Evolutionary conservation across 2,113 vertebrate species (phyloP).

Genomic region (Embiotoca jacksoni): DNA sequence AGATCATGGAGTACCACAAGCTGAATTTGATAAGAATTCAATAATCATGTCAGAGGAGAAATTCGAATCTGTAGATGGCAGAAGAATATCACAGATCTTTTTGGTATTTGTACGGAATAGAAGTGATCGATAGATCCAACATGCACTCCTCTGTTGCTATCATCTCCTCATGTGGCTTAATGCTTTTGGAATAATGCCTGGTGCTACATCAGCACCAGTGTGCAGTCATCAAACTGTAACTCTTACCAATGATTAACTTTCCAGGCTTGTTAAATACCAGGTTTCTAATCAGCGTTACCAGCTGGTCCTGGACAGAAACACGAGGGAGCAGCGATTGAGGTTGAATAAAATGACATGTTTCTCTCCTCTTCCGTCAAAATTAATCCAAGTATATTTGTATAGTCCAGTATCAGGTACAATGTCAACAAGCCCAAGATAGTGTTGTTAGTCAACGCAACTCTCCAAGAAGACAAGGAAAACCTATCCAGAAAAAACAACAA

Average conservation of each 20-base stretch:
- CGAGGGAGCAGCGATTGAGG: no score
- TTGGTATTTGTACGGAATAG: constrained; percentile 27
- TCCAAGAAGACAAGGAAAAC: no score
- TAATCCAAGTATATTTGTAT: no score
- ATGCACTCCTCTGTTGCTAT: constrained; percentile 7
- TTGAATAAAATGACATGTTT: not conserved
- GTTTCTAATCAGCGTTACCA: constrained; percentile 64
- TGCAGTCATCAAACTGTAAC: constrained; percentile 67
- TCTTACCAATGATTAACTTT: constrained; percentile 58
- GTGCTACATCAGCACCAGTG: constrained; percentile 38
- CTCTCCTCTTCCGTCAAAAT: no score
- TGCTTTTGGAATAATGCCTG: constrained; percentile 42
- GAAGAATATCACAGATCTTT: constrained; percentile 4
- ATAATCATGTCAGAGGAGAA: not conserved
- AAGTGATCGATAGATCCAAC: constrained; percentile 1
- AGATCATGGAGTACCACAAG: not conserved
- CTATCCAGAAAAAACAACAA: no score
- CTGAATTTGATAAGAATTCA: not conserved
- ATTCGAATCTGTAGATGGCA: constrained; percentile 6
- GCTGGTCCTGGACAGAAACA: constrained; percentile 36
- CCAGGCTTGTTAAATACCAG: constrained; percentile 48
- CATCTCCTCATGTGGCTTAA: constrained; percentile 24
- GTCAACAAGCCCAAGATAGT: no score
- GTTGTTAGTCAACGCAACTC: no score
- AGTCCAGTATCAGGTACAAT: no score